A percentile compares a stretch with the other conserved stretches of the same genome.
Conservation (phyloP, 2,113 vertebrate species). For the Carassius auratus region DNA sequence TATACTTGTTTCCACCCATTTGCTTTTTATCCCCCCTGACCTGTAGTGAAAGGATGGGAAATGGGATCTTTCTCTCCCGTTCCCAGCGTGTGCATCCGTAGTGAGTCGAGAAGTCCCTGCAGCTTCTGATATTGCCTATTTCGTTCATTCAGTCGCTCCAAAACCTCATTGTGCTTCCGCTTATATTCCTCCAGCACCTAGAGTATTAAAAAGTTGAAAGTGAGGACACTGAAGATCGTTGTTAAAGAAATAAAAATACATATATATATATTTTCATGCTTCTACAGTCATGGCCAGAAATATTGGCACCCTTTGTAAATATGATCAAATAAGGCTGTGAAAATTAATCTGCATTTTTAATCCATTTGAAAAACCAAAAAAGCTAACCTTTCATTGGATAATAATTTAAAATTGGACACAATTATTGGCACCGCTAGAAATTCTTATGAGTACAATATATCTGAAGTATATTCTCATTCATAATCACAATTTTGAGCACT, state of each 20-base stretch:
- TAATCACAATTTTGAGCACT: no score
- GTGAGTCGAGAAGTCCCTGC: conserved; percentile 85
- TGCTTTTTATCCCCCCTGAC: conserved; percentile 51
- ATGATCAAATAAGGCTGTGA: no score
- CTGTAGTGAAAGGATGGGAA: conserved; percentile 51
- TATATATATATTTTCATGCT: background rate
- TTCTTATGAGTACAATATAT: no score
- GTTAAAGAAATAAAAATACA: no score
- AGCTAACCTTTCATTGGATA: no score
- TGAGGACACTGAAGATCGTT: background rate
- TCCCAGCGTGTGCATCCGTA: conserved; percentile 83
- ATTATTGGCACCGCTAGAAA: no score
- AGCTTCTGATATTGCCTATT: conserved; percentile 89
- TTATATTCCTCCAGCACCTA: conserved; percentile 88
- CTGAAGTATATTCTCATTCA: no score
- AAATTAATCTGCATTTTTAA: no score
- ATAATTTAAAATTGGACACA: no score
- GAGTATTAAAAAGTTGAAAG: background rate
- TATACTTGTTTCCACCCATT: background rate
- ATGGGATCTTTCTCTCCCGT: conserved; percentile 65
- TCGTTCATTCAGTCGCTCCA: conserved; percentile 87
- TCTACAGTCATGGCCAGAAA: no score
- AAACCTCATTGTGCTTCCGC: conserved; percentile 87
- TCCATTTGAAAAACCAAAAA: no score
- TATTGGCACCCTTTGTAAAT: no score